A percentile compares a stretch with the other conserved stretches of the same genome.
Conservation (phyloP, 2,888 invertebrate genomes). For the Corythucha ciliata region DNA sequence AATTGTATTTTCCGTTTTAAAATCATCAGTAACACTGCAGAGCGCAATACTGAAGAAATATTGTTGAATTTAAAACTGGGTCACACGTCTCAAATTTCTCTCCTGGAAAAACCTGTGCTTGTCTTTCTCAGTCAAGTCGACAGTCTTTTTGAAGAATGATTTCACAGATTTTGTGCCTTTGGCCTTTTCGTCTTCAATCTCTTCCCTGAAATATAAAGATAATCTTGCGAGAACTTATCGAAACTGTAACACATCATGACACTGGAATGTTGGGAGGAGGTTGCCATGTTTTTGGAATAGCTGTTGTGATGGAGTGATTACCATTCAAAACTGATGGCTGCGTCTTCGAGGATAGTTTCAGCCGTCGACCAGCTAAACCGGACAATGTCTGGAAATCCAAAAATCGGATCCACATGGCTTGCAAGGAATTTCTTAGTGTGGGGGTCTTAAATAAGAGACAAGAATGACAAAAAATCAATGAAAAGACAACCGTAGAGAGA, state of each 20-base stretch:
- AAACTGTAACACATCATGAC: constrained; percentile 5
- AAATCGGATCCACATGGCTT: constrained; percentile 73
- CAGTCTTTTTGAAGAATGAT: constrained; percentile 42
- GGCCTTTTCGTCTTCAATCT: constrained; percentile 41
- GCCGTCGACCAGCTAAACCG: constrained; percentile 98
- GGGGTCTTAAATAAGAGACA: constrained; percentile 56
- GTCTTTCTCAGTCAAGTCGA: constrained; percentile 41
- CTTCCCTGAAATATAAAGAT: constrained; percentile 43
- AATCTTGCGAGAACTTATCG: not conserved
- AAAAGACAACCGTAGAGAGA: not conserved
- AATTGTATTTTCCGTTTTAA: too few relatives aligned
- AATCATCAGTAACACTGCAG: too few relatives aligned
- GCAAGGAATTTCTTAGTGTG: constrained; percentile 82
- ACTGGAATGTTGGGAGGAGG: not conserved
- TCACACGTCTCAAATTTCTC: constrained; percentile 46
- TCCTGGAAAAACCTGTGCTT: constrained; percentile 59
- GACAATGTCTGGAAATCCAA: constrained; percentile 89
- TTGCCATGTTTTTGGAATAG: not conserved
- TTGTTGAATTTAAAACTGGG: constrained; percentile 22
- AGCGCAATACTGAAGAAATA: too few relatives aligned
- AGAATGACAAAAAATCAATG: too few relatives aligned
- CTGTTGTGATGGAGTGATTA: constrained; percentile 43
- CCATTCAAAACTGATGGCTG: constrained; percentile 62
- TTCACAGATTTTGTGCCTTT: constrained; percentile 42
- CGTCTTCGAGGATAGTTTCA: constrained; percentile 63